phyloP scores from a whole-genome alignment of 2,888 invertebrate genomes.

The Thymelicus lineola region DNA sequence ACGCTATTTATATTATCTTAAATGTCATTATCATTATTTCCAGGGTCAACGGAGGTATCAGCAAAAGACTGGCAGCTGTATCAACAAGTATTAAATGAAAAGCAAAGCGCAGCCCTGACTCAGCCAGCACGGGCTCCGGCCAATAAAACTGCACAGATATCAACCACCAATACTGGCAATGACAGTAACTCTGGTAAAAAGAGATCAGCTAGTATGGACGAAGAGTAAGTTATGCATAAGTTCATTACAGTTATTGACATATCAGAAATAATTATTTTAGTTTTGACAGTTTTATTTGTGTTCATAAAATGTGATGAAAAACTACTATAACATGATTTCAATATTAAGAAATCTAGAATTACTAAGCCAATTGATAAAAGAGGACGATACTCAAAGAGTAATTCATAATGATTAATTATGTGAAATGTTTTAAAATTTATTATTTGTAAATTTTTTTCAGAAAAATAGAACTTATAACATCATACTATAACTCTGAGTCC shows the following conservation, averaged over 20 bases:
- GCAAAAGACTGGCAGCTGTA: conserved; percentile 80
- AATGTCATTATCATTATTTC: conserved; percentile 15
- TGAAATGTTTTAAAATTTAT: conserved; percentile 5
- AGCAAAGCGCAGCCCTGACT: conserved; percentile 58
- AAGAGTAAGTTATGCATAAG: conserved; percentile 59
- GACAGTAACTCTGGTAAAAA: conserved; percentile 49
- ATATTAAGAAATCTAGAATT: too few relatives aligned
- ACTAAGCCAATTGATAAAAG: too few relatives aligned
- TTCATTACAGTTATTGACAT: neutral
- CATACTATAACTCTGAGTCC: conserved; percentile 82
- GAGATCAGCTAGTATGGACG: conserved; percentile 65
- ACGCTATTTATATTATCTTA: neutral
- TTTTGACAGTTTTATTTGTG: too few relatives aligned
- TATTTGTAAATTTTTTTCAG: too few relatives aligned
- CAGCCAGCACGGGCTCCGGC: conserved; percentile 47
- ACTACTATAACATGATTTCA: too few relatives aligned
- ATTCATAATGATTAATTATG: too few relatives aligned
- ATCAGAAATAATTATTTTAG: too few relatives aligned
- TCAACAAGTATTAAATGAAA: conserved; percentile 74
- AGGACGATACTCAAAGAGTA: too few relatives aligned
- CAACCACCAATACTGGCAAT: conserved; percentile 37
- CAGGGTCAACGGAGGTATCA: conserved; percentile 74
- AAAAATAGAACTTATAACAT: conserved; percentile 85
- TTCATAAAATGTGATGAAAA: too few relatives aligned
- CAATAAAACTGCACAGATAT: conserved; percentile 46